Evolutionary conservation across 2,113 vertebrate genomes (phyloP).

Genomic region (Trematocara unimaculatum): DNA sequence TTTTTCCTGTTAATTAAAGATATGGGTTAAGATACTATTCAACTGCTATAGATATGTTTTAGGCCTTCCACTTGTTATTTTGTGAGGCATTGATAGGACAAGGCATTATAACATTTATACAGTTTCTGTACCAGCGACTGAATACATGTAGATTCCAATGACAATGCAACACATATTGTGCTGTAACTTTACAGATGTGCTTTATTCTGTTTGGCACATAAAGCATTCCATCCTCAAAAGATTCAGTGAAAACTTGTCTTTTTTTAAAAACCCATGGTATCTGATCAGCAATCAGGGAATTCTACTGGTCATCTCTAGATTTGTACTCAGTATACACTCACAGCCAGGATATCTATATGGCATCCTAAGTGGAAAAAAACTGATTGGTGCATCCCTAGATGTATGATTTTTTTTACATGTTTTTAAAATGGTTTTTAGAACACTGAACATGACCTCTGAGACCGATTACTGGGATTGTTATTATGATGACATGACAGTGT

Average conservation of each 20-base stretch:
- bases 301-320: neutral
- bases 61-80: neutral
- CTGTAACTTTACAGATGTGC: neutral
- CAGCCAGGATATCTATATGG: neutral
- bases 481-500: neutral
- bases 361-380: neutral
- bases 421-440: neutral
- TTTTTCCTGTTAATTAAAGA: neutral
- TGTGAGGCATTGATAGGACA: neutral
- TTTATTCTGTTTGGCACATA: neutral
- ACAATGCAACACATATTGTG: neutral
- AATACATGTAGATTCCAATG: neutral
- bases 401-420: neutral
- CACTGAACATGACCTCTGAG: neutral
- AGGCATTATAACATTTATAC: neutral
- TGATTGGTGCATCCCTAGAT: neutral
- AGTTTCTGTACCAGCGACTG: neutral
- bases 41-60: neutral
- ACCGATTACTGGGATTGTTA: neutral
- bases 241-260: neutral
- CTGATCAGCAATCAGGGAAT: neutral
- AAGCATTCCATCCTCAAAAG: neutral
- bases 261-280: rapidly evolving
- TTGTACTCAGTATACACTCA: neutral
- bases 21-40: neutral